Base-by-base conservation (phyloP, 2,888 invertebrate genomes). In the Acanthoscelides obtectus region DNA sequence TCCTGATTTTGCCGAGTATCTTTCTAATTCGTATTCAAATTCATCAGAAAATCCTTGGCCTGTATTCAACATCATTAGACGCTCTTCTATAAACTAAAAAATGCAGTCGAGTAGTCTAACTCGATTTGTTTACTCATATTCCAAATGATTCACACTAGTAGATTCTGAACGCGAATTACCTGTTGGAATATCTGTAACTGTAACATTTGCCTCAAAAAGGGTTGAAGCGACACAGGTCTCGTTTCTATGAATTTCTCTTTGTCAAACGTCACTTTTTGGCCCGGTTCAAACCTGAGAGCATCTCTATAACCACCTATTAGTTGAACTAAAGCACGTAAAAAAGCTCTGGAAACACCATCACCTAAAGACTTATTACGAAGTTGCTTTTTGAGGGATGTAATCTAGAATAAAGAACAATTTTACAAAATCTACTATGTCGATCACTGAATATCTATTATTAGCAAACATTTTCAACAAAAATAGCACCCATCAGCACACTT, bases 221-320 rank as follows among this genome's bases (percentile, higher is more conserved):
- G 93, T 83, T 96, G 95, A 89, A 97, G 92, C 70, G 92, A 91
- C 75, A 90, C 84, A 3, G 96, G 94, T 73, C 97, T 90, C 63
- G 95, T 94, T 83, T 92, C 93, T 64, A 98, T 92, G 84, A 98
- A 98, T 78, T 92, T 92, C 75, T 96, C 94, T 70, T 91, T 89
- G 85, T 94, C 93, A 83, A 97, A 98, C 8, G 94, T 95, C 72
- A 96, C 95, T 79, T 89, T 88, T 79, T 92, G 90, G 4, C 91
- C 91, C 76, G 90, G 89, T 74, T 90, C 89, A 79, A 92, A 91
- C 84, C 92, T 92, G 67, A 98, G 90, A 25, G 97, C 97, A 85
- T 97, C 97, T 75, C 96, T 89, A 85, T 97, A 98, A 75, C 96
- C 96, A 68, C 98, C 98, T 80, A 99, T 98, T 71, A 99, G 88